Base-by-base conservation (phyloP, 2,797 vertebrate genomes). In the Protonibea diacanthus region DNA sequence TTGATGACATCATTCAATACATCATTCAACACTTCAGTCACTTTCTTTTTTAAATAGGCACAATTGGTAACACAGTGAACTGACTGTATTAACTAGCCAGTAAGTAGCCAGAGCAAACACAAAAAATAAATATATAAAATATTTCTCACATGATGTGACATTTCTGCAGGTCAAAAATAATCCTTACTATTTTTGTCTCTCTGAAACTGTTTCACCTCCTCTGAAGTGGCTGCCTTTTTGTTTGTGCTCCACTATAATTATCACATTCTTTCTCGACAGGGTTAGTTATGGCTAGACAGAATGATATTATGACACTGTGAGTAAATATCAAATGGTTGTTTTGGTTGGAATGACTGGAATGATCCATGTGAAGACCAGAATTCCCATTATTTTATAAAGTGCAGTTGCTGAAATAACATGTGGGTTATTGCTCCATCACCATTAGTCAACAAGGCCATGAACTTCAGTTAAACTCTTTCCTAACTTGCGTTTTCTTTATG, bases 251-350 rank as follows among this genome's bases (percentile, higher is more conserved):
- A 52, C 42, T 44, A 25, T 71, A 79, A 83, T 78, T 74, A 71
- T 44, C 38, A 25, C 45, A 80, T 70, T 85, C 18, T 48, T 76
- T 68, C 69, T 61, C 12, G 4, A 73, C 44, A 48, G 15, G 40
- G 58, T 85, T 62, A 69, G 47, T 71, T 67, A 14, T 52, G 81
- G 59, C 64, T 20, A 80, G 74, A 78, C 80, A 68, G 68, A 61
- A n/a, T 51, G 58, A 63, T 76, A 64, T 59, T 33, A 47, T 49
- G 40, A 65, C 60, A 27, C 27, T 69, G 45, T 65, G 70, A 59
- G 64, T 81, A 58, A 81, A 77, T 78, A 74, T 74, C 51, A 74
- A 65, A 74, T 53, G 59, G 49, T 62, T 77, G 52, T 82, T 80
- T 89, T 75, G 45, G 74, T 45, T 76, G 40, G 71, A 83, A 76